Conservation (phyloP, 92 coral and sea anemone genomes). For the Zoanthus sociatus region DNA sequence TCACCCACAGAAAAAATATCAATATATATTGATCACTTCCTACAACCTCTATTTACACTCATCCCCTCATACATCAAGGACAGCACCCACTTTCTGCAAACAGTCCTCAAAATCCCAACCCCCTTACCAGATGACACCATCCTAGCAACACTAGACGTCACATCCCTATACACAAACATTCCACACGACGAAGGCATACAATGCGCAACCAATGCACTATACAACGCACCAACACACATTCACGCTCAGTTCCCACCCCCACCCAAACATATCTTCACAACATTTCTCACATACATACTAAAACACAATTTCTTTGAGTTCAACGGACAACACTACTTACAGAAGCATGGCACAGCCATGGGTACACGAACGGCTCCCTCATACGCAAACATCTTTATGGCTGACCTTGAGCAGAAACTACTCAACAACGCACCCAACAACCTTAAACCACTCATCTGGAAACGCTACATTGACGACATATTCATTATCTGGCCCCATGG, state of each 20-base stretch:
- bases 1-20: no score
- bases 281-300: constrained; percentile 7
- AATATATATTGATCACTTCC: no score
- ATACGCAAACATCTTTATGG: not conserved
- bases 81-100: no score
- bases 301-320: constrained; percentile 33
- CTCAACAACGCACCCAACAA: not conserved
- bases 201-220: not conserved
- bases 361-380: no score
- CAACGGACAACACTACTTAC: not conserved
- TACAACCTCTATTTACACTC: no score
- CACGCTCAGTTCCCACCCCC: no score
- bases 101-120: no score
- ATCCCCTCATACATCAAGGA: no score
- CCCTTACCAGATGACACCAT: constrained; percentile 45
- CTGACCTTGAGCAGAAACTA: not conserved
- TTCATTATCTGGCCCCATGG: constrained; percentile 42
- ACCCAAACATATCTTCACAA: no score
- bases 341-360: no score
- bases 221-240: not conserved
- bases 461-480: constrained; percentile 31
- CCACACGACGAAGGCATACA: no score
- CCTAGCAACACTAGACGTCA: not conserved
- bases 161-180: no score
- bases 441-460: constrained; percentile 21